These are phyloP conservation scores for Trissolcus basalis DNA, from an alignment of 1,140 invertebrate genomes.

Conservation along the genomic window DNA sequence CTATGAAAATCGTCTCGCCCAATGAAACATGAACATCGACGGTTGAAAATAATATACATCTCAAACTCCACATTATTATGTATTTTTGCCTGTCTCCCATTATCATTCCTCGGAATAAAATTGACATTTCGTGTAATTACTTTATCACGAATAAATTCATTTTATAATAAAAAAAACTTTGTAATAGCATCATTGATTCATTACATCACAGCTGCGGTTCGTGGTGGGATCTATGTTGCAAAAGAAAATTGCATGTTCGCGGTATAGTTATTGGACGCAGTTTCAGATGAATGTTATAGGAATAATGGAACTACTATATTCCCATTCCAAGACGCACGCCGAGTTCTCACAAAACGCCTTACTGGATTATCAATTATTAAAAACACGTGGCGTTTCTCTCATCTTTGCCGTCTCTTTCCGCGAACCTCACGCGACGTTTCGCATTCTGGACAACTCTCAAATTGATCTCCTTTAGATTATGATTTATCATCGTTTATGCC, in stretches of 20 bases:
- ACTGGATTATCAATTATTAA: slow-evolving; percentile 75
- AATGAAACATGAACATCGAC: too few relatives aligned
- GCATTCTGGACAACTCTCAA: slow-evolving; percentile 64
- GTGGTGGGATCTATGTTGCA: slow-evolving; percentile 27
- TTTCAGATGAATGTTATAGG: slow-evolving; percentile 36
- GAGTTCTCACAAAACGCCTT: slow-evolving; percentile 68
- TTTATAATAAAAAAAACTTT: slow-evolving; percentile 26
- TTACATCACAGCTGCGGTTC: slow-evolving; percentile 40
- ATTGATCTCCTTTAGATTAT: slow-evolving; percentile 58
- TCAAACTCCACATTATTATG: too few relatives aligned
- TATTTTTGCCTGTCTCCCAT: slow-evolving; percentile 3
- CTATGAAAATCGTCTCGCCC: too few relatives aligned
- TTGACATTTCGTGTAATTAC: slow-evolving; percentile 30
- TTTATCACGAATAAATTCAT: slow-evolving; percentile 26
- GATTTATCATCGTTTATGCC: slow-evolving; percentile 16
- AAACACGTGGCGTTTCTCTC: slow-evolving; percentile 70
- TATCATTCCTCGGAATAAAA: slow-evolving; percentile 17
- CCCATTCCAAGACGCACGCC: slow-evolving; percentile 61
- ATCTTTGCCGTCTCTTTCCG: slow-evolving; percentile 69
- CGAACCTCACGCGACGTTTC: slow-evolving; percentile 61
- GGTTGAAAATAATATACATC: too few relatives aligned
- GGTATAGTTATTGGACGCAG: slow-evolving; percentile 44
- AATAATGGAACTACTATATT: slow-evolving; percentile 72
- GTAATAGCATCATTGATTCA: slow-evolving; percentile 19
- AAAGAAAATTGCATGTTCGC: slow-evolving; percentile 42